phyloP scores from a whole-genome alignment of 30 jellyfish, hydroid and myxozoan genomes.

The Nemopilema nomurai region DNA sequence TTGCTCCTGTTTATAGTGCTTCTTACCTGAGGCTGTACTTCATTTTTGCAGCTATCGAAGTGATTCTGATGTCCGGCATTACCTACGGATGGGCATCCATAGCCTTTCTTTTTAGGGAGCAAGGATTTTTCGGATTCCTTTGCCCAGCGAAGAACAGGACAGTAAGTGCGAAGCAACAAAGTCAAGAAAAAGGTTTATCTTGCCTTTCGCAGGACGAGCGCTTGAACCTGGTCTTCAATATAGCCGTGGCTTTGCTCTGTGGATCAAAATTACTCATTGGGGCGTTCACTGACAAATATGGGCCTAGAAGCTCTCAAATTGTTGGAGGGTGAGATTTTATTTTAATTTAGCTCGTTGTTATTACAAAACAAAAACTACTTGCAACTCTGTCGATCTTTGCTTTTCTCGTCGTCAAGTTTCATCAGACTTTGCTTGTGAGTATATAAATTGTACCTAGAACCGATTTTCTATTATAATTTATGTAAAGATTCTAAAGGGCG shows the following conservation, averaged over 20 bases:
- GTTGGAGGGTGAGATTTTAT: conserved; percentile 73
- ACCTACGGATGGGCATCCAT: conserved; percentile 90
- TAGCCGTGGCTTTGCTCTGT: conserved; percentile 72
- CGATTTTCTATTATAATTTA: too few relatives aligned
- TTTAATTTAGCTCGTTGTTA: neutral
- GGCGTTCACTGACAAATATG: conserved; percentile 59
- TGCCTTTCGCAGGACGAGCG: conserved; percentile 66
- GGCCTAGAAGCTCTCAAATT: conserved; percentile 62
- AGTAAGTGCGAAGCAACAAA: neutral
- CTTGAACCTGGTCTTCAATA: conserved; percentile 74
- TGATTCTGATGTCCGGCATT: conserved; percentile 56
- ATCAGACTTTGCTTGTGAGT: too few relatives aligned
- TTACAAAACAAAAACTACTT: too few relatives aligned
- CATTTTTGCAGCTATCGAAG: conserved; percentile 21
- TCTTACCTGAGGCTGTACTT: conserved; percentile 12
- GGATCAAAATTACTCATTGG: conserved; percentile 78
- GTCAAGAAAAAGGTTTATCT: conserved; percentile 4
- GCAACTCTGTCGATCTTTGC: too few relatives aligned
- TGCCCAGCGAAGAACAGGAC: conserved; percentile 5
- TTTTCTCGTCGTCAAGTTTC: too few relatives aligned
- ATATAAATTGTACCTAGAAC: too few relatives aligned
- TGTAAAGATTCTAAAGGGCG: too few relatives aligned
- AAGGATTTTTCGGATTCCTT: conserved; percentile 50
- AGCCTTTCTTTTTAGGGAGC: conserved; percentile 60
- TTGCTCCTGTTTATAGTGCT: neutral